A percentile compares a stretch with the other conserved stretches of the same genome.
These are phyloP conservation scores for Chlorodrepanis virens DNA, from an alignment of 2,113 vertebrate species.

Conservation along the genomic window DNA sequence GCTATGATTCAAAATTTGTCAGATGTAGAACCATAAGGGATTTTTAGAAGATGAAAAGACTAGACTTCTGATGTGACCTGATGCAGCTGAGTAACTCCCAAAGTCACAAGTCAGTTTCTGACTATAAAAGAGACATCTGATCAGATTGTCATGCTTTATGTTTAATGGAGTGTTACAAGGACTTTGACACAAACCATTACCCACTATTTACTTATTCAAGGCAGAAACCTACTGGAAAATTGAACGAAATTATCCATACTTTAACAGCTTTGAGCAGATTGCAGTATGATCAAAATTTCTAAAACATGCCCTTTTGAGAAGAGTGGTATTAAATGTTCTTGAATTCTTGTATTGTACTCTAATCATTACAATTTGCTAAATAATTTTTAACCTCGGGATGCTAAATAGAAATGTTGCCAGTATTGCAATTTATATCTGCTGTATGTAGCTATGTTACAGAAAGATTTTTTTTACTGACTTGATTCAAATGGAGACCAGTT, in stretches of 20 bases:
- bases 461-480: neutral
- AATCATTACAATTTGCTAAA: constrained; percentile 47
- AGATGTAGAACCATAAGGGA: constrained; percentile 62
- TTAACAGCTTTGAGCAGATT: constrained; percentile 74
- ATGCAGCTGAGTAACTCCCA: constrained; percentile 75
- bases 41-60: constrained; percentile 68
- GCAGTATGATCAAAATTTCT: constrained; percentile 71
- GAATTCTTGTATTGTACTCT: constrained; percentile 42
- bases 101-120: constrained; percentile 78
- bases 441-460: neutral
- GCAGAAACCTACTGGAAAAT: constrained; percentile 79
- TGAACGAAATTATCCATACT: constrained; percentile 80
- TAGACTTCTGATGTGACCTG: constrained; percentile 74
- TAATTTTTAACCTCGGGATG: constrained; percentile 22
- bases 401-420: neutral
- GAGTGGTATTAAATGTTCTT: constrained; percentile 47
- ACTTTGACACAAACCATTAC: constrained; percentile 93
- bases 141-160: constrained; percentile 86
- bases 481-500: neutral
- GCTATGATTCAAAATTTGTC: constrained; percentile 64
- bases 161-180: constrained; percentile 90
- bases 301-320: constrained; percentile 61
- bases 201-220: constrained; percentile 89
- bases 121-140: constrained; percentile 84
- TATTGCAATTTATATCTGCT: neutral